Evolutionary conservation across 2,797 vertebrate genomes (phyloP).

Genomic region (Fistularia commersonii): DNA sequence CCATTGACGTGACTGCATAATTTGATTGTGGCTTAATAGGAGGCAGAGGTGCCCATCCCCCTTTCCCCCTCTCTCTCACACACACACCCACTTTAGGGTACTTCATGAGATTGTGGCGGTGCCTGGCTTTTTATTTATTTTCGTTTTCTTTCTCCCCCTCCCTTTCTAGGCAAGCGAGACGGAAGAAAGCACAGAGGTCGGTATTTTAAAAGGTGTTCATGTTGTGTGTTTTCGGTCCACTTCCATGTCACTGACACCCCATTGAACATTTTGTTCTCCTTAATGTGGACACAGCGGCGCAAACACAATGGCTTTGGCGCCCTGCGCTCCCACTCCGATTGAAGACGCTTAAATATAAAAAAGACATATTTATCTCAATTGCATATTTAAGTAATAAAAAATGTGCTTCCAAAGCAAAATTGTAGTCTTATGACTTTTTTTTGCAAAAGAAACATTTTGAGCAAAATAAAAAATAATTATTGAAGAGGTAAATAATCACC

Average conservation of each 20-base stretch:
- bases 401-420: no score
- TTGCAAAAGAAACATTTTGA: no score
- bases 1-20: constrained; percentile 59
- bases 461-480: no score
- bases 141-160: constrained; percentile 23
- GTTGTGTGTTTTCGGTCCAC: no score
- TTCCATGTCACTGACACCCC: no score
- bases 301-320: not conserved
- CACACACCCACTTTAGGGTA: constrained; percentile 64
- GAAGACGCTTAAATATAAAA: no score
- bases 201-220: constrained; percentile 28
- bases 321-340: no score
- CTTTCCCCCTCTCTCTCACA: constrained; percentile 19
- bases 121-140: constrained; percentile 37
- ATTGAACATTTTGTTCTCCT: constrained; percentile 42
- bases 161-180: constrained; percentile 46
- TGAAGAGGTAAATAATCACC: no score
- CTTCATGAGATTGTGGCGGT: constrained; percentile 49
- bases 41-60: constrained; percentile 60
- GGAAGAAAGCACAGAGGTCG: constrained; percentile 58
- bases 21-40: constrained; percentile 55
- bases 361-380: no score
- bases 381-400: no score
- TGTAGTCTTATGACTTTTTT: no score
- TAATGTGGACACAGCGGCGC: not conserved